Conservation (phyloP, 1,140 invertebrate genomes). For the Scaptomyza hsui region DNA sequence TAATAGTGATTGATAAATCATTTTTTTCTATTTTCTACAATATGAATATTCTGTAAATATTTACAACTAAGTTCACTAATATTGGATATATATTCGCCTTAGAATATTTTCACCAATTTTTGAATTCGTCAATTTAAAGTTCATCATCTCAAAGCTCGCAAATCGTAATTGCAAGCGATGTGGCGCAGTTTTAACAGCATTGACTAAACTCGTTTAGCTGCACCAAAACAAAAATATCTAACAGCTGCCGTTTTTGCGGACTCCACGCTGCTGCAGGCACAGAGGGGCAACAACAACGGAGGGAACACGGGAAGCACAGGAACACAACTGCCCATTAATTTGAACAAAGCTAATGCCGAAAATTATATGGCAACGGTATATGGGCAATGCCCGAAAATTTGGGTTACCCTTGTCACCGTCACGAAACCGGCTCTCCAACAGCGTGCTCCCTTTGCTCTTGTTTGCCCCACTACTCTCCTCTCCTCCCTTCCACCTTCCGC, state of each 20-base stretch:
- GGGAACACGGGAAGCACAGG: no score
- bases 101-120: no score
- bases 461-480: not conserved
- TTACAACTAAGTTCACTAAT: no score
- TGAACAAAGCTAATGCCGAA: constrained; percentile 71
- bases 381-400: constrained; percentile 56
- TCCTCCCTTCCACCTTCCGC: not conserved
- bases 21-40: no score
- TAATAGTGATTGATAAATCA: no score
- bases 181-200: constrained; percentile 41
- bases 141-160: not conserved
- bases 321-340: constrained; percentile 63
- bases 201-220: constrained; percentile 34
- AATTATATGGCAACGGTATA: constrained; percentile 77
- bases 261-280: constrained; percentile 42
- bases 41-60: no score
- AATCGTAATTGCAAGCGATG: constrained; percentile 33
- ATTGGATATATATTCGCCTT: no score
- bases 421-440: constrained; percentile 40
- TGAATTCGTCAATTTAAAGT: not conserved
- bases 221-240: constrained; percentile 70
- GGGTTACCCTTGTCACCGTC: constrained; percentile 71
- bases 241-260: constrained; percentile 64
- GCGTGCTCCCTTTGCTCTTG: constrained; percentile 1
- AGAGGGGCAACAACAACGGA: no score